Base-by-base conservation (phyloP, 1,140 invertebrate genomes). In the Oscheius sp. region DNA sequence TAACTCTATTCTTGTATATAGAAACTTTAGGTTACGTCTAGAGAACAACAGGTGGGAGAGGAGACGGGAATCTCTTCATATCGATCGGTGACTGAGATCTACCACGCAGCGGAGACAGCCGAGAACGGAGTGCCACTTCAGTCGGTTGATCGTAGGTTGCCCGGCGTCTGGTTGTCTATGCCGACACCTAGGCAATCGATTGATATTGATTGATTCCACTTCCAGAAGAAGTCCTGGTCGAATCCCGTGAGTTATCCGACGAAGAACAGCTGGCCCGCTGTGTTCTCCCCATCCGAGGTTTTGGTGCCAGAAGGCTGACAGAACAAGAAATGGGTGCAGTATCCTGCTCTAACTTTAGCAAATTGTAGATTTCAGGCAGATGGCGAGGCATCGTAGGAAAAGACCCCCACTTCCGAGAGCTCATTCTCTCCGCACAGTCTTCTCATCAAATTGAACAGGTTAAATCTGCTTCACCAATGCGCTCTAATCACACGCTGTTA, bases 71-170 rank as follows among this genome's bases (percentile, higher is more conserved):
- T 73, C 1, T 73, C 70, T 13, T 65, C 61, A 13, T 73, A 64
- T 62, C 45, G 70, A n/a, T 73, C 64, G 31, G 58, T 74, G 10
- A 74, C 72, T 18, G 72, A 74, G 38, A 74, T 74, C 32, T 73
- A 73, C 26, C 72, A 74, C 38, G 62, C 63, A 3, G 69, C 69
- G 10, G 69, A 71, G 26, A 71, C 69, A 2, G 62, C 58, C 42
- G 69, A 31, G 26, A 45, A 69, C 26, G 45, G 20, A 15, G 13
- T 69, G 28, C 2, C 29, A 34, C 61, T 36, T 10, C 28, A 63
- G 36, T 10, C 32, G 32, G 36, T 63, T 10, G 61, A 63, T 32
- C 15, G 42, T 45, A 45, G 23, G 42, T n/a, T n/a, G n/a, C n/a
- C n/a, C n/a, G n/a, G n/a, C n/a, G n/a, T n/a, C n/a, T n/a, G n/a